Percentiles rank a stretch among this genome's conserved stretches.
Evolutionary conservation across 35 echinoderm and acorn worm genomes (phyloP).

Genomic region (Apostichopus japonicus): DNA sequence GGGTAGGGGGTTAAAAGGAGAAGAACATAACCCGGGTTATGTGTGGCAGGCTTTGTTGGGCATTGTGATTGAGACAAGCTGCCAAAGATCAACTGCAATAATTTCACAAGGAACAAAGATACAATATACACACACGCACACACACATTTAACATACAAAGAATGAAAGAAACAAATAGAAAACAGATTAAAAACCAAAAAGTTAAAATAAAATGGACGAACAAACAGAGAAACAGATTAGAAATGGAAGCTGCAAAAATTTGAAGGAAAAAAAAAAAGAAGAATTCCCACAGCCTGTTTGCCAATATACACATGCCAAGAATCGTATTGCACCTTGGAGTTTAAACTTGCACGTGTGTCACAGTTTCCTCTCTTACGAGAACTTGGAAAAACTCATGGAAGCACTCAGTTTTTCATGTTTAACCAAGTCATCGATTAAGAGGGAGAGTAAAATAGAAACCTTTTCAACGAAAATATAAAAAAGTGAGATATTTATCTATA

Average conservation of each 20-base stretch:
- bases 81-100: background rate
- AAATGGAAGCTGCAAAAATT: slow-evolving; percentile 14
- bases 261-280: background rate
- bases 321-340: slow-evolving; percentile 35
- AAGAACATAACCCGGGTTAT: background rate
- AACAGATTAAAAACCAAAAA: background rate
- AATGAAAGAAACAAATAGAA: background rate
- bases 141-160: no score
- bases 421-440: background rate
- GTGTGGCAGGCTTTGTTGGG: background rate
- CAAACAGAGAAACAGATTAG: background rate
- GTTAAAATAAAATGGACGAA: background rate
- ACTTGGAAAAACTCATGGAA: slow-evolving; percentile 31
- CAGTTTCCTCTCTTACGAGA: background rate
- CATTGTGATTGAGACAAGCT: background rate
- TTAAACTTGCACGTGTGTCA: slow-evolving; percentile 18
- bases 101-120: background rate
- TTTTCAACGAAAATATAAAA: background rate
- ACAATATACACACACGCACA: background rate
- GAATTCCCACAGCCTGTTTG: slow-evolving; percentile 46
- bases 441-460: background rate
- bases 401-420: slow-evolving; percentile 34
- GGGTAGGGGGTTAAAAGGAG: no score
- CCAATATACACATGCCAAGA: slow-evolving; percentile 20
- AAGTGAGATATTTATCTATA: background rate